phyloP scores from a whole-genome alignment of 2,797 vertebrate genomes.

The Muscicapa comitata region DNA sequence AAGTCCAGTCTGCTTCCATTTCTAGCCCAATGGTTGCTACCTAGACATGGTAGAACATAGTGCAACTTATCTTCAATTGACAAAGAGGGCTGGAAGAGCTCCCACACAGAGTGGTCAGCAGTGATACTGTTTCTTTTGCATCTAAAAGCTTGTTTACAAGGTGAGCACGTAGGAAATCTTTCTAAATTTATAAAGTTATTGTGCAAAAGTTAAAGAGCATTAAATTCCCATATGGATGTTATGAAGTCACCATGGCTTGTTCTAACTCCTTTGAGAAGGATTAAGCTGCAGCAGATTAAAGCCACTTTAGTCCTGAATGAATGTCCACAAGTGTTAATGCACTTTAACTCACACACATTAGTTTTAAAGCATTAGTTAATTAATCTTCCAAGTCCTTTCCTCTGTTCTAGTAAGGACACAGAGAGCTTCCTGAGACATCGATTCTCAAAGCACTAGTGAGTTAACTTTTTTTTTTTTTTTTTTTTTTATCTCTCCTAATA shows the following conservation, averaged over 20 bases:
- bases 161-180: background rate
- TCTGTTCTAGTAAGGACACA: background rate
- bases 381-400: background rate
- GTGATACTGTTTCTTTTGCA: background rate
- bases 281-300: background rate
- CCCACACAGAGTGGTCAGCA: background rate
- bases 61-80: background rate
- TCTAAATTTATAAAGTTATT: background rate
- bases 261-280: background rate
- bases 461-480: background rate
- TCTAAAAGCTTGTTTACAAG: background rate
- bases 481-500: background rate
- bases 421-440: background rate
- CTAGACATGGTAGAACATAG: background rate
- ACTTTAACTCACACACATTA: background rate
- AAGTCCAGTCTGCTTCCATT: background rate
- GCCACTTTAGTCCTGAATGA: background rate
- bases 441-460: background rate
- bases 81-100: background rate
- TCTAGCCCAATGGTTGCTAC: background rate
- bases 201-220: background rate
- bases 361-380: slow-evolving; percentile 18
- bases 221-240: background rate
- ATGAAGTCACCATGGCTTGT: background rate
- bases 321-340: background rate